Percentiles rank a stretch among this genome's conserved stretches.
Evolutionary conservation across 1,140 invertebrate genomes (phyloP).

Genomic region (Philopotamus ludificatus): DNA sequence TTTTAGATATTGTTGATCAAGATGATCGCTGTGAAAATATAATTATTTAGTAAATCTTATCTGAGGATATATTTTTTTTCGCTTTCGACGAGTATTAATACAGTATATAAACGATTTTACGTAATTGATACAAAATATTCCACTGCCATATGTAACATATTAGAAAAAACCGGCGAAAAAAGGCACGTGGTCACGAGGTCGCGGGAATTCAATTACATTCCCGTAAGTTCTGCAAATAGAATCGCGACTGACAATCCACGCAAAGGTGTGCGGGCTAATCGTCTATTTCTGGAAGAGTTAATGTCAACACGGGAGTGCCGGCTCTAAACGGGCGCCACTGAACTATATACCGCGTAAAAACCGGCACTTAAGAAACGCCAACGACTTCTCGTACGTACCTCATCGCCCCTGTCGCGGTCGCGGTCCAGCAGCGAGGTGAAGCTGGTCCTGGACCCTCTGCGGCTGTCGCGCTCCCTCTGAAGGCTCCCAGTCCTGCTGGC

Average conservation of each 20-base stretch:
- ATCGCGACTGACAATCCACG: slow-evolving; percentile 26
- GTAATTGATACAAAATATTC: too few relatives aligned
- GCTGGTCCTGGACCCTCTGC: slow-evolving; percentile 68
- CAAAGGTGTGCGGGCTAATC: slow-evolving; percentile 21
- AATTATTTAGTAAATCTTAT: too few relatives aligned
- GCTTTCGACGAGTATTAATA: too few relatives aligned
- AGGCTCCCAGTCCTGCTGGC: slow-evolving; percentile 62
- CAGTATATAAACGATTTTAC: too few relatives aligned
- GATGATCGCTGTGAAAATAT: too few relatives aligned
- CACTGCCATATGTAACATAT: too few relatives aligned
- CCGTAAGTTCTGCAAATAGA: slow-evolving; percentile 25
- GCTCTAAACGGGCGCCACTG: background rate
- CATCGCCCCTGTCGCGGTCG: slow-evolving; percentile 62
- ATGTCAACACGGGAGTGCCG: slow-evolving; percentile 24
- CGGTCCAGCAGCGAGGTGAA: slow-evolving; percentile 68
- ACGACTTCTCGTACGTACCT: slow-evolving; percentile 55
- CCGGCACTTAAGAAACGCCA: background rate
- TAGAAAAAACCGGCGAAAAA: slow-evolving; percentile 3
- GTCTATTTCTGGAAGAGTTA: slow-evolving; percentile 20
- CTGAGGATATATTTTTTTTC: too few relatives aligned
- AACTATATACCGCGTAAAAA: background rate
- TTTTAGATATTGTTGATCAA: too few relatives aligned
- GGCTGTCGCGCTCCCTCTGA: slow-evolving; percentile 59
- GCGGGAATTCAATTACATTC: slow-evolving; percentile 30
- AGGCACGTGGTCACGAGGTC: slow-evolving; percentile 30